Evolutionary conservation across 2,113 vertebrate species (phyloP).

Genomic region (Vimba vimba): DNA sequence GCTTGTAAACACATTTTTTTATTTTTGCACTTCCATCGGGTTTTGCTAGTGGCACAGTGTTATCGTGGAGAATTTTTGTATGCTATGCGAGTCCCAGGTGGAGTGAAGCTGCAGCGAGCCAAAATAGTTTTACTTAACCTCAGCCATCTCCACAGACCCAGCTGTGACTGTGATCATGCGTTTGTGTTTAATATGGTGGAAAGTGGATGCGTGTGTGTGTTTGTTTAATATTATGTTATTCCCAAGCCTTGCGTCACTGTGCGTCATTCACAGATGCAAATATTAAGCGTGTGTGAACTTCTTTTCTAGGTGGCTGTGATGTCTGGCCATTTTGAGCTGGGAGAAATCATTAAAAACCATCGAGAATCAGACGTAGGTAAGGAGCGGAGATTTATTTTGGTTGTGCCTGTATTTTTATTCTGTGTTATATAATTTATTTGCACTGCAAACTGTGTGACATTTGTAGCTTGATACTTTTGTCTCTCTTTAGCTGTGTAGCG

Average conservation of each 20-base stretch:
- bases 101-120: conserved; percentile 9
- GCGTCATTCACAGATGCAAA: conserved; percentile 26
- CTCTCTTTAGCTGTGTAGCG: conserved; percentile 15
- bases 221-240: conserved; percentile 30
- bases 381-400: conserved; percentile 56
- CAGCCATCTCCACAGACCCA: conserved; percentile 25
- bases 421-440: conserved; percentile 12
- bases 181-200: conserved; percentile 39
- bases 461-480: neutral
- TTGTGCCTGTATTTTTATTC: conserved; percentile 26
- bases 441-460: conserved; percentile 12
- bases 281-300: neutral
- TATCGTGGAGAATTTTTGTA: conserved; percentile 43
- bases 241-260: conserved; percentile 5
- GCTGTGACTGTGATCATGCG: conserved; percentile 31
- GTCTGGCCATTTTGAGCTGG: conserved; percentile 91
- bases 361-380: conserved; percentile 87
- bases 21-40: neutral
- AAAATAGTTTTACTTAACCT: conserved; percentile 18
- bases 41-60: neutral
- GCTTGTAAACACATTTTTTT: neutral
- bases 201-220: conserved; percentile 32
- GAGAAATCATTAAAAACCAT: conserved; percentile 91
- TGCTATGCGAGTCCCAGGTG: conserved; percentile 29
- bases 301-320: conserved; percentile 86